Conservation (phyloP, 2,797 vertebrate genomes). For the Coendou prehensilis region DNA sequence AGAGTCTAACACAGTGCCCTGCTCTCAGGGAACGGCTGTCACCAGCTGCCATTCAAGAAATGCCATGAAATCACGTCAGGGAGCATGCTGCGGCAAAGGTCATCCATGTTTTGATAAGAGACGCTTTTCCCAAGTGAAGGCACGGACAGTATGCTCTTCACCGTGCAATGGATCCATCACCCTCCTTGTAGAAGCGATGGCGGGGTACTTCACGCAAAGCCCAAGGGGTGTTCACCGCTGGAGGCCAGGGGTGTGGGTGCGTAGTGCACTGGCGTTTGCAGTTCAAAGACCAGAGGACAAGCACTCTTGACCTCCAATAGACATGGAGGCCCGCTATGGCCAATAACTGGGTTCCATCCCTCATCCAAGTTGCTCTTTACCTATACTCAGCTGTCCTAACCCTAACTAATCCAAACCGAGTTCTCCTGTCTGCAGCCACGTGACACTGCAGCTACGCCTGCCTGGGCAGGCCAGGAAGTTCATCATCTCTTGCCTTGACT, state of each 20-base stretch:
- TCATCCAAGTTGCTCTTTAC: rapidly evolving
- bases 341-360: rapidly evolving
- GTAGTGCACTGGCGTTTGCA: rapidly evolving
- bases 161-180: rapidly evolving
- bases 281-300: neutral
- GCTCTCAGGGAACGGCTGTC: neutral
- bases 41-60: neutral
- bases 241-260: neutral
- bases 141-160: rapidly evolving
- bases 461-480: no score
- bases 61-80: rapidly evolving
- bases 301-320: neutral
- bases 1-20: neutral
- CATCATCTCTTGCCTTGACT: neutral
- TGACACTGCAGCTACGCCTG: rapidly evolving
- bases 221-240: rapidly evolving
- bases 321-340: rapidly evolving
- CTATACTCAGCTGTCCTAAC: rapidly evolving
- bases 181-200: neutral
- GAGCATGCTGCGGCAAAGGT: rapidly evolving
- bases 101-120: neutral
- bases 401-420: rapidly evolving
- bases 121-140: neutral
- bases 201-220: rapidly evolving
- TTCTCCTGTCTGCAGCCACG: neutral